Percentiles rank a stretch among this genome's conserved stretches.
These are phyloP conservation scores for Silurus meridionalis DNA, from an alignment of 2,113 vertebrate species.

Conservation along the genomic window DNA sequence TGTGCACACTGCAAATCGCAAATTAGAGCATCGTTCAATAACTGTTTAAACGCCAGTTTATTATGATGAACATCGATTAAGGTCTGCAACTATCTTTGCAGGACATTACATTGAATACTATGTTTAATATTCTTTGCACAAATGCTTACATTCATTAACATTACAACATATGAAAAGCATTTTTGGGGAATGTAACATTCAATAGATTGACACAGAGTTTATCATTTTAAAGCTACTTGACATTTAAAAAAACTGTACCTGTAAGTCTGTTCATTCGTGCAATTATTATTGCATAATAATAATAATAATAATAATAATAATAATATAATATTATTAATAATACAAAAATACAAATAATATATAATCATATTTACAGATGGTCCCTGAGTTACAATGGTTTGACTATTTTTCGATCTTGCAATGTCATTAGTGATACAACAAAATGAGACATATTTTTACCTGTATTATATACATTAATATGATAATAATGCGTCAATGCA, in stretches of 20 bases:
- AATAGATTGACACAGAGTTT: neutral
- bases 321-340: too few relatives aligned
- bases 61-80: neutral
- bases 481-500: neutral
- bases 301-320: too few relatives aligned
- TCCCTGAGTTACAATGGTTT: too few relatives aligned
- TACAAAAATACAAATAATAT: too few relatives aligned
- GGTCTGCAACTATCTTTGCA: neutral
- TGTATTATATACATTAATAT: too few relatives aligned
- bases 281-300: neutral
- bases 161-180: neutral
- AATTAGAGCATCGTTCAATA: neutral
- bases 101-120: neutral
- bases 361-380: too few relatives aligned
- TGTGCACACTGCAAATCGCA: conserved; percentile 80
- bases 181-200: neutral
- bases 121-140: neutral
- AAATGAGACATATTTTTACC: too few relatives aligned
- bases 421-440: too few relatives aligned
- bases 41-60: neutral
- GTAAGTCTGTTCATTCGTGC: neutral
- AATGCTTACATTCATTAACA: neutral
- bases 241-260: neutral
- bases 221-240: neutral
- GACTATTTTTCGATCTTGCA: too few relatives aligned